Evolutionary conservation across 1,140 invertebrate genomes (phyloP), one percentile per base, ranked within the genome.

Genomic region (Drosophila obscura): DNA sequence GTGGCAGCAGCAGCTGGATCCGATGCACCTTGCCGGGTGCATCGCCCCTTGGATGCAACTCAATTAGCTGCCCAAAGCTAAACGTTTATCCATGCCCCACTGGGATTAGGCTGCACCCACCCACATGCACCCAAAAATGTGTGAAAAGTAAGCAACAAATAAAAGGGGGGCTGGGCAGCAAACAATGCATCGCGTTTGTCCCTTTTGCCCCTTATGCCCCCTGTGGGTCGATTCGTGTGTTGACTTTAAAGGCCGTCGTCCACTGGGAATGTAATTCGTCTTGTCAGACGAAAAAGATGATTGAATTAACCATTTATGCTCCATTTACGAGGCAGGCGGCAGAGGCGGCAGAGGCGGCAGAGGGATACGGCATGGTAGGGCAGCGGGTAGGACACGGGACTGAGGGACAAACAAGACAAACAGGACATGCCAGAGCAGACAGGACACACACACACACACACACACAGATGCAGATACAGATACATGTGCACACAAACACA

Each of bases 251-350:
- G 31, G 31, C 31, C 3, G 8, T 31, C 31, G 8, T 24, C 19
- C 22, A 6, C 24, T 22, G 43, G 6, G 15, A 39, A 62, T 75
- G 78, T 73, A 81, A 77, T 77, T 49, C 78, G 79, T 63, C 72
- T 74, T 74, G 72, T 55, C 53, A 73, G 68, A 58, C 35, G 35
- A 58, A 58, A 71, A 71, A 69, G 65, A 83, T 82, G 80, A 84
- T 83, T 84, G 80, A 84, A 84, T 84, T 84, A 84, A 82, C 62
- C 80, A 83, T 82, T 84, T 84, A 79, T 79, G 71, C 72, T 80
- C 78, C 71, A 77, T 77, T 77, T 77, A 63, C 59, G 57, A 45
- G 71, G 16, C 5, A 16, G 5, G 15, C 9, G 31, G 39, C 31
- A 53, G 16, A 13, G n/a, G 19, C 19, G 19, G 19, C 19, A 19